These are phyloP conservation scores for Hybos culiciformis DNA, from an alignment of 2,888 invertebrate genomes.

Conservation along the genomic window DNA sequence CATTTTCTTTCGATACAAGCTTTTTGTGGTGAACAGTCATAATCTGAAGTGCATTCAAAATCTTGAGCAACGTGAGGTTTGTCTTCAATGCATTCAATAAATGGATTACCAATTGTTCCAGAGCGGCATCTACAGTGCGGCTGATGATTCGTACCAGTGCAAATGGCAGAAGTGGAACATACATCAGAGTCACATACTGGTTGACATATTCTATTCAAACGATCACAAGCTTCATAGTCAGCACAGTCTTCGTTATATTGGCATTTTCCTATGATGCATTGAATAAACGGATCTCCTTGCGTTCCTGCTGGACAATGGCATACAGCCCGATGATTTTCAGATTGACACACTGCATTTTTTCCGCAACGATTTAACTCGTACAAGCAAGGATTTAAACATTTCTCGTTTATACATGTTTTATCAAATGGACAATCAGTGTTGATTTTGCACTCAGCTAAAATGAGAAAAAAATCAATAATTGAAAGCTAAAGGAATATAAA, in stretches of 20 bases:
- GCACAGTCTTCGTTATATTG: conserved; percentile 84
- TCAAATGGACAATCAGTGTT: conserved; percentile 75
- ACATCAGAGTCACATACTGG: conserved; percentile 70
- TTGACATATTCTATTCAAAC: conserved; percentile 67
- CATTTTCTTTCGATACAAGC: conserved; percentile 68
- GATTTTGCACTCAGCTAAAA: conserved; percentile 63
- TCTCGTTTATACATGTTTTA: conserved; percentile 62
- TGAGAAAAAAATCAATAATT: conserved; percentile 15
- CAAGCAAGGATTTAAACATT: conserved; percentile 67
- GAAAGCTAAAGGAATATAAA: not conserved
- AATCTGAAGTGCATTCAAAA: conserved; percentile 58
- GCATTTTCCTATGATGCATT: conserved; percentile 71
- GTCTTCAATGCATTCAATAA: conserved; percentile 47
- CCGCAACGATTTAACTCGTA: conserved; percentile 55
- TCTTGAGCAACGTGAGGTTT: conserved; percentile 28
- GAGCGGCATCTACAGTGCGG: conserved; percentile 62
- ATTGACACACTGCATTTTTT: conserved; percentile 61
- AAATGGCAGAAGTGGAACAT: conserved; percentile 66
- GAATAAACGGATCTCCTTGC: conserved; percentile 67
- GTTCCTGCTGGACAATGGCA: conserved; percentile 76
- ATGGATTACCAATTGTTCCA: conserved; percentile 68
- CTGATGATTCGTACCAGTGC: conserved; percentile 59
- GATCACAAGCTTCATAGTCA: conserved; percentile 69
- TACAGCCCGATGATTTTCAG: conserved; percentile 60
- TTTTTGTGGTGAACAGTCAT: conserved; percentile 58